A percentile compares a stretch with the other conserved stretches of the same genome.
Conservation (phyloP, 2,888 invertebrate species). For the Eulithis prunata region DNA sequence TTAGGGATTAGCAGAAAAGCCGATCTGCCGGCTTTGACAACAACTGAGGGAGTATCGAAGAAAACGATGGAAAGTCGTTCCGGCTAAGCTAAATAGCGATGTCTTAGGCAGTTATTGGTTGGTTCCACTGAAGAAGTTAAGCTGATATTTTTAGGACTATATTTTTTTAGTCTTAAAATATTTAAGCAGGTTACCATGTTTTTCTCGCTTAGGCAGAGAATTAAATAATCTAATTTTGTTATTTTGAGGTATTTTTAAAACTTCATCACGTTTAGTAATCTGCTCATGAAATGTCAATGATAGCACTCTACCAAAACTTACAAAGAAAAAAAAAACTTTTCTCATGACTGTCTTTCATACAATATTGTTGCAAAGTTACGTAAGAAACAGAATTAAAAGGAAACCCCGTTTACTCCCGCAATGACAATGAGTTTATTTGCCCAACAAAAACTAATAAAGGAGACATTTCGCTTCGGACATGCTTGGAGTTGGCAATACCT, state of each 20-base stretch:
- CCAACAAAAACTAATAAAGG: conserved; percentile 62
- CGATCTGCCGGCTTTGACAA: conserved; percentile 40
- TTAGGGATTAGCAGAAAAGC: conserved; percentile 43
- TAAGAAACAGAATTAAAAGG: conserved; percentile 50
- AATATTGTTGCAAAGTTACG: conserved; percentile 41
- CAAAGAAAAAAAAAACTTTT: conserved; percentile 20
- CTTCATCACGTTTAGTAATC: no score
- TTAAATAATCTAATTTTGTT: no score
- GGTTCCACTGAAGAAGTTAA: conserved; percentile 12
- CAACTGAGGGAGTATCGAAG: conserved; percentile 37
- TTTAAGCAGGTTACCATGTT: no score
- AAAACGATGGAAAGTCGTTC: conserved; percentile 27
- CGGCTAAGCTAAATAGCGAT: conserved; percentile 31
- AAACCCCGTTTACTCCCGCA: conserved; percentile 43
- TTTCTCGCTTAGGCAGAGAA: no score
- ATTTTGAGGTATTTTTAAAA: no score
- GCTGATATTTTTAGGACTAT: conserved; percentile 6
- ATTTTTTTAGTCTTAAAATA: no score
- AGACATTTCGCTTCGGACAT: conserved; percentile 56
- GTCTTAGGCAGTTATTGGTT: conserved; percentile 20
- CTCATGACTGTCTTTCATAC: conserved; percentile 25
- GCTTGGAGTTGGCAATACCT: conserved; percentile 47
- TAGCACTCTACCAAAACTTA: no score
- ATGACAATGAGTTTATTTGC: conserved; percentile 56
- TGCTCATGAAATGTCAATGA: no score